A percentile compares a stretch with the other conserved stretches of the same genome.
These are phyloP conservation scores for Epizoanthus rinbou DNA, from an alignment of 92 coral and sea anemone genomes.

Conservation along the genomic window DNA sequence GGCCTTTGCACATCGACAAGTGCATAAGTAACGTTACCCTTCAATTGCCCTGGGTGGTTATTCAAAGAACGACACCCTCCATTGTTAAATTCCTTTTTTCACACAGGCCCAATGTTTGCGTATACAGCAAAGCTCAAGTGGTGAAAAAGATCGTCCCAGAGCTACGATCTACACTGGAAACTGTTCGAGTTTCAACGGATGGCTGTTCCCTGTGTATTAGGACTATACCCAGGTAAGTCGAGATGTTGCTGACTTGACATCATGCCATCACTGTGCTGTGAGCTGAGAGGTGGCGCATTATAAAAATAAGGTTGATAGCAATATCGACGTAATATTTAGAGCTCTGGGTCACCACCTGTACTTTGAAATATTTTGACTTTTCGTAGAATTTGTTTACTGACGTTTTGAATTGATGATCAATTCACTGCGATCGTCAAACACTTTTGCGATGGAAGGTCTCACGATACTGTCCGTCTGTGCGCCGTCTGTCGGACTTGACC, in stretches of 20 bases:
- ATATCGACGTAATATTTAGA: too few relatives aligned
- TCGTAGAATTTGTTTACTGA: too few relatives aligned
- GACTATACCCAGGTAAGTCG: not conserved
- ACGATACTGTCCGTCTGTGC: too few relatives aligned
- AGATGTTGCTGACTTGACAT: not conserved
- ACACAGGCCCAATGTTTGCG: conserved; percentile 28
- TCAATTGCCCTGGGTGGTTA: too few relatives aligned
- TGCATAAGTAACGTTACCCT: not conserved
- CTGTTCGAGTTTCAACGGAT: conserved; percentile 14
- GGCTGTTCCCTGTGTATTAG: conserved; percentile 30
- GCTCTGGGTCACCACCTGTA: too few relatives aligned
- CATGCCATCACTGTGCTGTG: not conserved
- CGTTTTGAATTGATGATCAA: too few relatives aligned
- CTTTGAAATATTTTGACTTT: too few relatives aligned
- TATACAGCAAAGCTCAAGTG: conserved; percentile 11
- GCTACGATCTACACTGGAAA: conserved; percentile 20
- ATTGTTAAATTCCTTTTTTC: not conserved
- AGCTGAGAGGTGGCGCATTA: not conserved
- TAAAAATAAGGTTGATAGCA: too few relatives aligned
- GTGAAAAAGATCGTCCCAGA: not conserved
- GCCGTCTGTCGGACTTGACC: too few relatives aligned
- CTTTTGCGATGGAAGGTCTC: too few relatives aligned
- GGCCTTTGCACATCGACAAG: not conserved
- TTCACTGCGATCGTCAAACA: too few relatives aligned
- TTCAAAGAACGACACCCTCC: not conserved